Evolutionary conservation across 2,797 vertebrate genomes (phyloP).

Genomic region (Premnoplex brunnescens): DNA sequence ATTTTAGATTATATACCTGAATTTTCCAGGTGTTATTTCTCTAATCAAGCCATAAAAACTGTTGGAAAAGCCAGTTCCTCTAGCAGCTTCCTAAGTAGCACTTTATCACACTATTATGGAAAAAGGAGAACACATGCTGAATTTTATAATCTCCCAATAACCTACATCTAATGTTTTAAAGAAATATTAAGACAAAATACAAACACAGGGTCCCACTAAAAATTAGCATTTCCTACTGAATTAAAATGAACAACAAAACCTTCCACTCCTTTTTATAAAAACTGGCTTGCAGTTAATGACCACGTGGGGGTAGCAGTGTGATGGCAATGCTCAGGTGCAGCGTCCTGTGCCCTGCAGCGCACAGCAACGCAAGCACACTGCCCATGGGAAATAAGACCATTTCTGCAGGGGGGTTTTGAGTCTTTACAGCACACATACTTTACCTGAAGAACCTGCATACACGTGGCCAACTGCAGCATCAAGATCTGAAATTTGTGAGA

Average conservation of each 20-base stretch:
- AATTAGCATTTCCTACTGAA: neutral
- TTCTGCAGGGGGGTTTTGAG: neutral
- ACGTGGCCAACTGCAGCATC: neutral
- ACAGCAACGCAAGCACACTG: fast-evolving
- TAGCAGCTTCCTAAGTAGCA: neutral
- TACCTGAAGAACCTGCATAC: fast-evolving
- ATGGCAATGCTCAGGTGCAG: neutral
- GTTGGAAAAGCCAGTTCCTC: neutral
- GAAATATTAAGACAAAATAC: neutral
- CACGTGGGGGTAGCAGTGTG: slow-evolving; percentile 56
- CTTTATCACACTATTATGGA: neutral
- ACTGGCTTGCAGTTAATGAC: neutral
- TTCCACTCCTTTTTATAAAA: neutral
- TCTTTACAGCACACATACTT: neutral
- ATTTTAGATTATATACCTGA: neutral
- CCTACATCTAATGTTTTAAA: neutral
- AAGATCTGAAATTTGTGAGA: neutral
- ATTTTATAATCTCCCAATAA: neutral
- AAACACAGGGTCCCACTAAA: neutral
- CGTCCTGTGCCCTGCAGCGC: fast-evolving
- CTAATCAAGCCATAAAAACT: neutral
- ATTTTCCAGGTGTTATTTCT: neutral
- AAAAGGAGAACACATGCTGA: neutral
- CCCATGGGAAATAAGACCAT: neutral
- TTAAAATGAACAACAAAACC: neutral